Percentiles rank a stretch among this genome's conserved stretches.
Conservation (phyloP, 2,888 invertebrate species). For the Beris chalybata region DNA sequence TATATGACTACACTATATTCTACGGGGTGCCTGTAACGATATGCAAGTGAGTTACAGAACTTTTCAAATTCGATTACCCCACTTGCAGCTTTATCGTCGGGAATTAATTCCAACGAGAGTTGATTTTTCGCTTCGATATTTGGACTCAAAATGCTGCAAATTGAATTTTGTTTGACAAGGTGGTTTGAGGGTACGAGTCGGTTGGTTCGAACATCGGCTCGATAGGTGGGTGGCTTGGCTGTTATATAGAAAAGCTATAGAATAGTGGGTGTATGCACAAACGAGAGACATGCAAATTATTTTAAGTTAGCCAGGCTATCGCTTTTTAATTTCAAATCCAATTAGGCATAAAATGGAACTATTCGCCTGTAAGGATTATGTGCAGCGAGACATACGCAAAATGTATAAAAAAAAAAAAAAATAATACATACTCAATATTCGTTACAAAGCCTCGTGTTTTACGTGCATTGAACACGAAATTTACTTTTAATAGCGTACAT, state of each 20-base stretch:
- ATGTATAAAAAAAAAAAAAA: too few species aligned
- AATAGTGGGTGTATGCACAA: conserved; percentile 7
- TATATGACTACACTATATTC: too few species aligned
- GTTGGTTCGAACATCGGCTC: neutral
- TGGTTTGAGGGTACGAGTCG: neutral
- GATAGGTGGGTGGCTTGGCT: neutral
- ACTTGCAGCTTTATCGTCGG: conserved; percentile 17
- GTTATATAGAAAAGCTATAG: conserved; percentile 18
- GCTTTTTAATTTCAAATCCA: conserved; percentile 18
- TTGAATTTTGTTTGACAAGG: conserved; percentile 21
- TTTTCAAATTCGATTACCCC: conserved; percentile 29
- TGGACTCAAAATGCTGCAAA: conserved; percentile 14
- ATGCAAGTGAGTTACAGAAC: conserved; percentile 5
- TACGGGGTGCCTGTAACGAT: too few species aligned
- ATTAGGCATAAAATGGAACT: conserved; percentile 6
- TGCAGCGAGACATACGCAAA: too few species aligned
- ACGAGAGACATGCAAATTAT: conserved; percentile 25
- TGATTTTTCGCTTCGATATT: conserved; percentile 32
- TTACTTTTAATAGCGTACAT: too few species aligned
- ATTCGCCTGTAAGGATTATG: too few species aligned
- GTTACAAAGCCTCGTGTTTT: too few species aligned
- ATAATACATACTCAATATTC: too few species aligned
- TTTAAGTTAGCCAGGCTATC: conserved; percentile 13
- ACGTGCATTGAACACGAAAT: too few species aligned
- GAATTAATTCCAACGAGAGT: conserved; percentile 25